Evolutionary conservation across 1,140 invertebrate genomes (phyloP), one percentile per base, ranked within the genome.

Genomic region (Drosophila mayri): DNA sequence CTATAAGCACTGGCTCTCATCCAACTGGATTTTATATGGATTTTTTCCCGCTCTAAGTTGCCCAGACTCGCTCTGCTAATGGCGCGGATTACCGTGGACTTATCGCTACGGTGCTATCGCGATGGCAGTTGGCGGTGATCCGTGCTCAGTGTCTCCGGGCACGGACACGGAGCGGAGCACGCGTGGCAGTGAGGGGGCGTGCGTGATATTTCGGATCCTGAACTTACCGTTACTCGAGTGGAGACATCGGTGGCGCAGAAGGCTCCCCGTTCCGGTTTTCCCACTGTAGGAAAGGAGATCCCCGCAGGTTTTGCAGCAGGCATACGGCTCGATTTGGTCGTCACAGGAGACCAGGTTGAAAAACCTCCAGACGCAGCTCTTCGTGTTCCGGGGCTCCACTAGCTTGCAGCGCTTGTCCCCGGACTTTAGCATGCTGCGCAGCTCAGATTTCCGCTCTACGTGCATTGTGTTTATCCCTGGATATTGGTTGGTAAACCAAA

Each of bases 181-280:
- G 84, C 84, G 84, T 88, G 84, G 85, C 85, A 84, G 73, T 84
- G 83, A 65, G 65, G 61, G 73, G 76, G 64, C 76, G 76, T 79
- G 76, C 76, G 76, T 79, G 76, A 79, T 18, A 76, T 82, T 83
- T 70, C 66, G 71, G 66, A 68, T 82, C 74, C 58, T 64, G 38
- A 88, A 84, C 85, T 90, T 88, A 88, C 84, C 84, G 84, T 84
- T 88, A 81, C 73, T 65, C 43, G 85, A 84, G 68, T 88, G 84
- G 9, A 88, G 60, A 22, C 85, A 90, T 63, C 82, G 55, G 43
- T 90, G 85, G 38, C 85, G 85, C 40, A 90, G 64, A 16, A 90
- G 44, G n/a, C 87, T 91, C 10, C 86, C 85, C 7, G 85, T 90
- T 3, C 85, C 85, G 3, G 87, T 90, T 50, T 91, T 90, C 0